phyloP scores from a whole-genome alignment of 2,888 invertebrate genomes.

The Mesorhabditis spiculigera region DNA sequence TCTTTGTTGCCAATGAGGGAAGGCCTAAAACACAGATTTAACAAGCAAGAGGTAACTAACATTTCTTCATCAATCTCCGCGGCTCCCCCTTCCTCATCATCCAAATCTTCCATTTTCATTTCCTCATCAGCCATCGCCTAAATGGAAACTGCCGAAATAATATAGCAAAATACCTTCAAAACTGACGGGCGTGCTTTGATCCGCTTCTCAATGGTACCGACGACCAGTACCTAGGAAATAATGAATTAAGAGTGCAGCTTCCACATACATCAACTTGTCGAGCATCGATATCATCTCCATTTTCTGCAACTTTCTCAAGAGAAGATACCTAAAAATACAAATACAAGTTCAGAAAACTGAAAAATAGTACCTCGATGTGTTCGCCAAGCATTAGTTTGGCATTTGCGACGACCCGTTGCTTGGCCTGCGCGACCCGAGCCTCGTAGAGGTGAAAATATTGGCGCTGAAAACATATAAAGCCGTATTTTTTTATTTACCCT shows the following conservation, averaged over 20 bases:
- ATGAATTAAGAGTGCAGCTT: too few species aligned
- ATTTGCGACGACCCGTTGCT: constrained; percentile 19
- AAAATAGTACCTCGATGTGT: constrained; percentile 7
- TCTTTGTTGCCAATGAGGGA: constrained; percentile 20
- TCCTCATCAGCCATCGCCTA: constrained; percentile 19
- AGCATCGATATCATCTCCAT: neutral
- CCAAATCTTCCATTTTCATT: constrained; percentile 10
- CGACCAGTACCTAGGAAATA: constrained; percentile 19
- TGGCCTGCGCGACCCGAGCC: constrained; percentile 22
- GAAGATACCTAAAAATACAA: neutral
- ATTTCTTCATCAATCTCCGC: neutral
- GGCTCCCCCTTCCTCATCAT: constrained; percentile 16
- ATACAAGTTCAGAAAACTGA: neutral
- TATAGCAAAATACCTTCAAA: constrained; percentile 21
- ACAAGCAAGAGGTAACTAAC: too few species aligned
- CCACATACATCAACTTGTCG: neutral
- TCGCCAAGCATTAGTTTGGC: constrained; percentile 23
- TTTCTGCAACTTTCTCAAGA: neutral
- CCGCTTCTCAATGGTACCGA: constrained; percentile 36
- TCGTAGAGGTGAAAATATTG: constrained; percentile 32
- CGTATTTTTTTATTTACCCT: neutral
- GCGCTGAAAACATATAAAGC: constrained; percentile 15
- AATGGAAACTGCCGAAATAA: neutral
- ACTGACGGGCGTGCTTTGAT: constrained; percentile 29
- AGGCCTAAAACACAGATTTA: neutral